phyloP scores from a whole-genome alignment of 2,888 invertebrate genomes.

The Conomelus anceps region DNA sequence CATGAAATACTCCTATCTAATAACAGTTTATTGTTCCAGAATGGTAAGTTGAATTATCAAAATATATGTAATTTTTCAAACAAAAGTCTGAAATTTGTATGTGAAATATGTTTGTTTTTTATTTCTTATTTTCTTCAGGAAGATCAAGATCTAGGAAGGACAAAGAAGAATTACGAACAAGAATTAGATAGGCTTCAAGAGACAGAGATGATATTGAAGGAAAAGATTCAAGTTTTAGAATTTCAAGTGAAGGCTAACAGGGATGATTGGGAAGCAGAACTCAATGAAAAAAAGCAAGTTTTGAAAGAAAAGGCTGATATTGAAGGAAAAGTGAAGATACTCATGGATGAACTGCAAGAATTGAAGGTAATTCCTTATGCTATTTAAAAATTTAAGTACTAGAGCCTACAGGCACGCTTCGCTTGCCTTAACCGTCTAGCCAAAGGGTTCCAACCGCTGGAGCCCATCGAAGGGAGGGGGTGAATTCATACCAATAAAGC shows the following conservation, averaged over 20 bases:
- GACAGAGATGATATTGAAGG: conserved; percentile 29
- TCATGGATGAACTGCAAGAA: conserved; percentile 31
- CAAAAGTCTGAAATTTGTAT: too few relatives aligned
- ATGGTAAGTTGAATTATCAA: too few relatives aligned
- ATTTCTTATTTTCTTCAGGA: background rate
- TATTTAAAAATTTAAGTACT: too few relatives aligned
- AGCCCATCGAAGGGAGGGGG: too few relatives aligned
- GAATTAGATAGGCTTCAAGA: conserved; percentile 13
- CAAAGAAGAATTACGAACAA: background rate
- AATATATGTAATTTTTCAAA: too few relatives aligned
- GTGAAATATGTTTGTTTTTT: too few relatives aligned
- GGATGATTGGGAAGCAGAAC: conserved; percentile 40
- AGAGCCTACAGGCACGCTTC: too few relatives aligned
- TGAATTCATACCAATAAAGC: too few relatives aligned
- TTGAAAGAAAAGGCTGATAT: conserved; percentile 35
- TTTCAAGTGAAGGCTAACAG: conserved; percentile 36
- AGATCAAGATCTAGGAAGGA: background rate
- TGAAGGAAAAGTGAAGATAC: conserved; percentile 32
- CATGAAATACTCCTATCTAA: too few relatives aligned
- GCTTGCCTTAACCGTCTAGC: too few relatives aligned
- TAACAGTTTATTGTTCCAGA: too few relatives aligned
- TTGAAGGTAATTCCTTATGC: conserved; percentile 25
- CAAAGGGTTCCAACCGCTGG: too few relatives aligned
- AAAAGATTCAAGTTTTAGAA: conserved; percentile 34
- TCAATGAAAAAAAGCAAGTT: conserved; percentile 37